Evolutionary conservation across 1,140 invertebrate species (phyloP).

Genomic region (Drosophila azteca): DNA sequence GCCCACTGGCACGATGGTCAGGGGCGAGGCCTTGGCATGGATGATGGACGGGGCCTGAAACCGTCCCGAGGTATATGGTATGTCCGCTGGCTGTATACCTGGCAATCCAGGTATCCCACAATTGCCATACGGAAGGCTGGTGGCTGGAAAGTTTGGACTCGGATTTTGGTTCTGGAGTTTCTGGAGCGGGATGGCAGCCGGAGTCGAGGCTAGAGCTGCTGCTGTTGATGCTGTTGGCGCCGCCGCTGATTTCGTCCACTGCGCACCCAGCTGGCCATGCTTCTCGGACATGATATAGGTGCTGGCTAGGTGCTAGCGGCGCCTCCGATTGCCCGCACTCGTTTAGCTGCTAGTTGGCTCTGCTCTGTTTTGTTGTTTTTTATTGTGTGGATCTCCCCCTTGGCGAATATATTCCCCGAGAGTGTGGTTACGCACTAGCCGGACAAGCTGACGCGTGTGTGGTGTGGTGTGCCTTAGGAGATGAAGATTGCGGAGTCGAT

Average conservation of each 20-base stretch:
- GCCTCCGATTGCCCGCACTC: conserved; percentile 20
- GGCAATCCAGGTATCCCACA: conserved; percentile 12
- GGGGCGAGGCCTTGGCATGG: conserved; percentile 61
- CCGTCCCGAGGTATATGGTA: conserved; percentile 61
- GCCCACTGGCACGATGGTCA: conserved; percentile 59
- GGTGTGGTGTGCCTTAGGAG: conserved; percentile 61
- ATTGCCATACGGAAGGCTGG: conserved; percentile 44
- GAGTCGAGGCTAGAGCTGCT: conserved; percentile 39
- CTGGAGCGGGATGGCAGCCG: conserved; percentile 40
- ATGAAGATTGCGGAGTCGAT: conserved; percentile 80
- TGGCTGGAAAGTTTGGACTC: conserved; percentile 8
- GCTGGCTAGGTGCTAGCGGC: conserved; percentile 60
- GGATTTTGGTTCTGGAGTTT: conserved; percentile 13
- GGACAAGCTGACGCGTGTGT: conserved; percentile 44
- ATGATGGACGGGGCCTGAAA: conserved; percentile 67
- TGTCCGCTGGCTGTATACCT: conserved; percentile 43
- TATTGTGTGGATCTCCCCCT: conserved; percentile 32
- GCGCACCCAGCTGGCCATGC: conserved; percentile 76
- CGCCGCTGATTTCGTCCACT: conserved; percentile 76
- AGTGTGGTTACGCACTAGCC: conserved; percentile 40
- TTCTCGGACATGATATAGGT: conserved; percentile 72
- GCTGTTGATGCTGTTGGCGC: conserved; percentile 42
- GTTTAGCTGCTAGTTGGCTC: conserved; percentile 14
- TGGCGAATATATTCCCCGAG: conserved; percentile 19
- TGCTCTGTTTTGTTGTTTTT: conserved; percentile 16